Percentiles rank a stretch among this genome's conserved stretches.
These are phyloP conservation scores for Theristus sp. DNA, from an alignment of 2,888 invertebrate species.

Conservation along the genomic window DNA sequence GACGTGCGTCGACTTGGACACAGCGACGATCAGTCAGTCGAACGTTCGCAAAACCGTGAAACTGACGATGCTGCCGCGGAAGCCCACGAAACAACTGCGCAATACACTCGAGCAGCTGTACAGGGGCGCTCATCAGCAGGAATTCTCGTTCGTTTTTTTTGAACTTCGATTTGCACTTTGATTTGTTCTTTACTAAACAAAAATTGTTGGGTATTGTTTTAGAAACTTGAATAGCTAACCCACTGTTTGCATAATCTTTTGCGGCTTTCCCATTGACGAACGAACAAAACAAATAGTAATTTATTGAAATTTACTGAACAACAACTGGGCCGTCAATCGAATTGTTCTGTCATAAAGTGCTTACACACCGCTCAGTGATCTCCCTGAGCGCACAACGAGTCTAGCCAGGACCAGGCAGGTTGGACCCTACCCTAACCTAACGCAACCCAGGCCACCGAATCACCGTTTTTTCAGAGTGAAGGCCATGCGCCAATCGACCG, in stretches of 20 bases:
- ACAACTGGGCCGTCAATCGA: too few species aligned
- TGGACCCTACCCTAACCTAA: too few species aligned
- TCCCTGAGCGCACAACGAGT: too few species aligned
- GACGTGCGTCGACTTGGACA: slow-evolving; percentile 91
- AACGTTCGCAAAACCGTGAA: slow-evolving; percentile 16
- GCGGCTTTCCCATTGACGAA: too few species aligned
- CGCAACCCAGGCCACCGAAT: too few species aligned
- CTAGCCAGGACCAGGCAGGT: too few species aligned
- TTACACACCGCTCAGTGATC: too few species aligned
- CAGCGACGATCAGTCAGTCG: slow-evolving; percentile 63
- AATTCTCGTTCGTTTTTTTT: not conserved
- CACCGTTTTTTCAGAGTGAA: slow-evolving; percentile 6
- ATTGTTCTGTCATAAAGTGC: too few species aligned
- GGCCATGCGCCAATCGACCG: slow-evolving; percentile 36
- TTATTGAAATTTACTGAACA: not conserved
- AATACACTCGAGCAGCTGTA: slow-evolving; percentile 52
- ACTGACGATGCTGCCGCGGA: slow-evolving; percentile 31
- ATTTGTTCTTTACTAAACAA: not conserved
- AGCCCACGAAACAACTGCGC: slow-evolving; percentile 59
- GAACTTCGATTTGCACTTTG: not conserved
- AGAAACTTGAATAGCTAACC: too few species aligned
- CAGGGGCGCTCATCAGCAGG: not conserved
- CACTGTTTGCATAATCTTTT: too few species aligned
- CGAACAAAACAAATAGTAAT: too few species aligned
- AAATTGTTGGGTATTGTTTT: too few species aligned